These are phyloP conservation scores for Falco columbarius DNA, from an alignment of 2,797 vertebrate genomes.

Conservation along the genomic window DNA sequence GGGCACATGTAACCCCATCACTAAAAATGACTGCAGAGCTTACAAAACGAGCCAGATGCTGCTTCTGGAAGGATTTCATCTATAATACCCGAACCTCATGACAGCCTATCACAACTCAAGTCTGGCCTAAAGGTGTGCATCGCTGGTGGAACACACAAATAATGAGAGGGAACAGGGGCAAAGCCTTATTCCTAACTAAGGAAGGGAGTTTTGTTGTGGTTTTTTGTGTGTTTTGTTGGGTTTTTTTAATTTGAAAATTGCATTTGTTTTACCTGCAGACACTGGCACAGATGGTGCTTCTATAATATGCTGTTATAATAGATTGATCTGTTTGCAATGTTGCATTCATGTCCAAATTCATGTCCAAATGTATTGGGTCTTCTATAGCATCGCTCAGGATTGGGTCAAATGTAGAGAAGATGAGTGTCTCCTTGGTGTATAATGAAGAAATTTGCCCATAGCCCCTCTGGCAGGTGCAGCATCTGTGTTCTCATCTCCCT, in stretches of 20 bases:
- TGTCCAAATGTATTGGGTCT: background rate
- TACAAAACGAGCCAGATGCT: slow-evolving; percentile 74
- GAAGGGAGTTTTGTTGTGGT: background rate
- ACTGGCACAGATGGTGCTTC: slow-evolving; percentile 61
- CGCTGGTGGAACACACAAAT: background rate
- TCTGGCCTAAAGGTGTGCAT: slow-evolving; percentile 70
- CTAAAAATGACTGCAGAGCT: slow-evolving; percentile 70
- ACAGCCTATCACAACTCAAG: slow-evolving; percentile 69
- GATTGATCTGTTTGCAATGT: slow-evolving; percentile 10
- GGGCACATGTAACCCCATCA: slow-evolving; percentile 69
- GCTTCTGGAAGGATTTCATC: slow-evolving; percentile 74
- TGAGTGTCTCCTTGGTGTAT: background rate
- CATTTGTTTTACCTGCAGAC: slow-evolving; percentile 64
- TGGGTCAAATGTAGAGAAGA: background rate
- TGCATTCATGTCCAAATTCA: background rate
- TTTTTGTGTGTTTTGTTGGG: background rate
- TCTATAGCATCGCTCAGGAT: background rate
- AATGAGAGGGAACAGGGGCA: background rate
- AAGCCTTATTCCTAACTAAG: slow-evolving; percentile 5
- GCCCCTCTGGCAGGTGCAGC: background rate
- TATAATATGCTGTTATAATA: slow-evolving; percentile 23
- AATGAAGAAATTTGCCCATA: slow-evolving; percentile 10
- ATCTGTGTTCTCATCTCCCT: background rate
- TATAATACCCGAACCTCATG: slow-evolving; percentile 54
- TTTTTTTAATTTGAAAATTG: slow-evolving; percentile 11